These are phyloP conservation scores for Aphidius colemani DNA, from an alignment of 2,888 invertebrate genomes.

Conservation along the genomic window DNA sequence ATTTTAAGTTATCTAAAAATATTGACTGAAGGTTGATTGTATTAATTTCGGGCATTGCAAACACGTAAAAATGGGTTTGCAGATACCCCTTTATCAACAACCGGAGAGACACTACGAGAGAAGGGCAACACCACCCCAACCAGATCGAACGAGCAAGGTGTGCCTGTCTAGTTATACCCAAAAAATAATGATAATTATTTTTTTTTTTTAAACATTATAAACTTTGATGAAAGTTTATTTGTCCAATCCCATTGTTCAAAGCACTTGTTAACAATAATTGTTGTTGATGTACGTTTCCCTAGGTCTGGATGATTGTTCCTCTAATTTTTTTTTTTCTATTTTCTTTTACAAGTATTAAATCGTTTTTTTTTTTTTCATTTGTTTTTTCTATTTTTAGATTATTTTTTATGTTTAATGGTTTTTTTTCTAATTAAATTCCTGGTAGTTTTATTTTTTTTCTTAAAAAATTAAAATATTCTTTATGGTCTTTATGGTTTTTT, in stretches of 20 bases:
- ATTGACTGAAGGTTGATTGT: slow-evolving; percentile 37
- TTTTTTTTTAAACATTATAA: no score
- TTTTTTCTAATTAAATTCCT: no score
- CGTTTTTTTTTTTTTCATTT: slow-evolving; percentile 10
- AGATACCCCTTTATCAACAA: slow-evolving; percentile 70
- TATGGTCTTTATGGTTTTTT: slow-evolving; percentile 14
- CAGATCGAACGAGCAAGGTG: slow-evolving; percentile 62
- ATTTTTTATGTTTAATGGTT: neutral
- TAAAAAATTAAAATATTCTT: neutral
- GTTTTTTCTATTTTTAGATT: slow-evolving; percentile 12
- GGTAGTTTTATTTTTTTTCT: neutral
- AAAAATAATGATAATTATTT: no score
- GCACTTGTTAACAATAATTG: slow-evolving; percentile 57
- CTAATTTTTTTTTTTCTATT: slow-evolving; percentile 19
- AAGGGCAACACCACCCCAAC: slow-evolving; percentile 60
- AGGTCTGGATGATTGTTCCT: slow-evolving; percentile 44
- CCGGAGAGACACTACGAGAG: slow-evolving; percentile 64
- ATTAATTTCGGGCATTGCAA: slow-evolving; percentile 56
- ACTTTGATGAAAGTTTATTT: no score
- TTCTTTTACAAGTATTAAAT: no score
- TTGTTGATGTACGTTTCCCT: slow-evolving; percentile 52
- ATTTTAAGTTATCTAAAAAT: slow-evolving; percentile 14
- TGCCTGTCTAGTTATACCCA: slow-evolving; percentile 54
- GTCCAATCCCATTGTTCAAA: slow-evolving; percentile 47
- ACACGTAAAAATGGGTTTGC: slow-evolving; percentile 57